A percentile compares a stretch with the other conserved stretches of the same genome.
Evolutionary conservation across 1,140 invertebrate genomes (phyloP).

Genomic region (Aphaenogaster floridana): DNA sequence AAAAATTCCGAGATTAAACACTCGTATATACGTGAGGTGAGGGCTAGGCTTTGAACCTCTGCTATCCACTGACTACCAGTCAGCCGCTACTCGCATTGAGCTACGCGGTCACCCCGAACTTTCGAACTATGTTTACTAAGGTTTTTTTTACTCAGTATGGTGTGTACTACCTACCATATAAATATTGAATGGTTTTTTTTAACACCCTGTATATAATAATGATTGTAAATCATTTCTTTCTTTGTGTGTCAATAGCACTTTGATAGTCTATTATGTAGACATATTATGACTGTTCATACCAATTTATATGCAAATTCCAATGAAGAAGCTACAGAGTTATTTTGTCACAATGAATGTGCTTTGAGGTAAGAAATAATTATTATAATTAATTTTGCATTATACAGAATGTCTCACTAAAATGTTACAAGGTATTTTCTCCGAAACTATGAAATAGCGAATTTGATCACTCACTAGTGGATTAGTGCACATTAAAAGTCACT

Average conservation of each 20-base stretch:
- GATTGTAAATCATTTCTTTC: slow-evolving; percentile 55
- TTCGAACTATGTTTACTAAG: too few species aligned
- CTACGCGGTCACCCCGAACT: too few species aligned
- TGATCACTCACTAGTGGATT: too few species aligned
- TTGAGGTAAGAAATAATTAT: slow-evolving; percentile 52
- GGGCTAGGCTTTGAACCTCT: too few species aligned
- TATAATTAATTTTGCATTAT: not conserved
- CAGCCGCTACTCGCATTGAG: too few species aligned
- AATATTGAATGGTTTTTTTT: too few species aligned
- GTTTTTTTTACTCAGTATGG: not conserved
- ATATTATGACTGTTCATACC: slow-evolving; percentile 93
- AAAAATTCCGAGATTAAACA: too few species aligned
- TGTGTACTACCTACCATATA: too few species aligned
- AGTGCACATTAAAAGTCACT: too few species aligned
- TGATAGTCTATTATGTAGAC: slow-evolving; percentile 93
- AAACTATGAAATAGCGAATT: not conserved
- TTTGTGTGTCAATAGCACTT: slow-evolving; percentile 87
- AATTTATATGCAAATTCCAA: slow-evolving; percentile 74
- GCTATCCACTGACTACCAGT: too few species aligned
- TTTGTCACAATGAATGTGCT: slow-evolving; percentile 14
- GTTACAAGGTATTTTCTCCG: not conserved
- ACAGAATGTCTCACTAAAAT: not conserved
- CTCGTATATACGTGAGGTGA: too few species aligned
- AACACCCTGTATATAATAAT: not conserved
- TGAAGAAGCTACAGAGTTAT: not conserved